Evolutionary conservation across 2,113 vertebrate genomes (phyloP), one percentile per base, ranked within the genome.

Genomic region (Lycaon pictus): DNA sequence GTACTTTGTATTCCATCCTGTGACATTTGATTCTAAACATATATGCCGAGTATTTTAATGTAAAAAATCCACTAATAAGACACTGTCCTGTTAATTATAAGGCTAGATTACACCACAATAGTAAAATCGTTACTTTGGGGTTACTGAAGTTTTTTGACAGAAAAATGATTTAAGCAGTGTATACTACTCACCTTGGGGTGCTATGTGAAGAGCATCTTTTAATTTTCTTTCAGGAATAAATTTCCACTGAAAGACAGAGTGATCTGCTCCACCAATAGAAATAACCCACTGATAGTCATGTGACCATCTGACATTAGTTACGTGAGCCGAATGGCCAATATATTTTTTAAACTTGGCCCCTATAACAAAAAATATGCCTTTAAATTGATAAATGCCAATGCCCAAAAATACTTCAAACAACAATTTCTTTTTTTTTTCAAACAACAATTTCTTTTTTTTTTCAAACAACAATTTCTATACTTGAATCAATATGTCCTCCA

Each of bases 211-310:
- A 82, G 99, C 98, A 96, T 99, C 99, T 98, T 99, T 99, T 74
- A 99, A 93, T 95, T 99, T 99, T 95, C 99, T 99, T 97, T 99
- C 99, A 11, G 99, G 99, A 97, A 99, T 99, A 98, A 99, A 99
- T 98, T 99, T 99, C 99, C 99, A 99, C 98, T 99, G 99, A 98
- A 99, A 99, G 98, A 99, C 99, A 69, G 99, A 99, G 97, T 99
- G 99, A 98, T 99, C 99, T 48, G 99, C 99, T 97, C 99, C 99
- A 93, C 99, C 99, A 81, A 99, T 99, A 90, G 99, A 99, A 98
- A 99, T 99, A 96, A 99, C 99, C 99, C 99, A 99, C 98, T 99
- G 99, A 98, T 99, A 99, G 98, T 99, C 99, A 90, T 99, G 99
- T 20, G 99, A 99, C 99, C 99, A 99, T 90, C 99, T 99, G 85